Conservation (phyloP, 2,113 vertebrate species). For the Mystacornis crossleyi region DNA sequence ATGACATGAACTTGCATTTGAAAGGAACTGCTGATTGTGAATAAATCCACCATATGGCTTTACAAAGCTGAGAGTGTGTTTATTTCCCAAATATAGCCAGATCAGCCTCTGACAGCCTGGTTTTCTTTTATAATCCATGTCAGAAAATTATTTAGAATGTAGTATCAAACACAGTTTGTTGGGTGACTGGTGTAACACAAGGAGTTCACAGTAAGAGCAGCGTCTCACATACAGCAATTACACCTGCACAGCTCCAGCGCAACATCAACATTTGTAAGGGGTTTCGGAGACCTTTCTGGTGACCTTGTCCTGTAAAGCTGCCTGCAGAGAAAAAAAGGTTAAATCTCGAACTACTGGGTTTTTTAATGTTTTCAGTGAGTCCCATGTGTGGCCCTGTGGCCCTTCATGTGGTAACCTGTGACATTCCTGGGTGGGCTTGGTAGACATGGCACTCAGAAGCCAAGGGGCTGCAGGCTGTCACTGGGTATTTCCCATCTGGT, state of each 20-base stretch:
- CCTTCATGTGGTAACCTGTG: background rate
- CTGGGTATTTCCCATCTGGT: background rate
- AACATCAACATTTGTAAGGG: background rate
- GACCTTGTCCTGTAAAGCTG: background rate
- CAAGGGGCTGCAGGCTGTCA: fast-evolving
- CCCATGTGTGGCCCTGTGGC: background rate
- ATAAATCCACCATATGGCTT: constrained; percentile 66
- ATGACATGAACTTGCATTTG: constrained; percentile 29
- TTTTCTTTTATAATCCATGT: constrained; percentile 53
- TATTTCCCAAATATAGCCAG: constrained; percentile 51
- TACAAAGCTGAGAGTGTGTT: constrained; percentile 44
- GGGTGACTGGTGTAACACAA: background rate
- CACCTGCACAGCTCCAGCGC: background rate
- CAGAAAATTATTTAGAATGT: constrained; percentile 11
- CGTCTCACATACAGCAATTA: background rate
- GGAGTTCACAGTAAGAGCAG: background rate
- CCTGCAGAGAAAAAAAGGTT: background rate
- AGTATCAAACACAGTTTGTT: background rate
- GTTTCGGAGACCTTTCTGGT: background rate
- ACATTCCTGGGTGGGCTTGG: background rate
- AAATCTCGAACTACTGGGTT: background rate
- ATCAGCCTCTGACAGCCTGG: constrained; percentile 23
- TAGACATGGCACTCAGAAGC: background rate
- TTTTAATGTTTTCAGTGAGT: fast-evolving
- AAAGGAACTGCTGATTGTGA: constrained; percentile 65